Percentiles rank a stretch among this genome's conserved stretches.
phyloP scores from a whole-genome alignment of 23 tunicate species.

The Styela plicata region DNA sequence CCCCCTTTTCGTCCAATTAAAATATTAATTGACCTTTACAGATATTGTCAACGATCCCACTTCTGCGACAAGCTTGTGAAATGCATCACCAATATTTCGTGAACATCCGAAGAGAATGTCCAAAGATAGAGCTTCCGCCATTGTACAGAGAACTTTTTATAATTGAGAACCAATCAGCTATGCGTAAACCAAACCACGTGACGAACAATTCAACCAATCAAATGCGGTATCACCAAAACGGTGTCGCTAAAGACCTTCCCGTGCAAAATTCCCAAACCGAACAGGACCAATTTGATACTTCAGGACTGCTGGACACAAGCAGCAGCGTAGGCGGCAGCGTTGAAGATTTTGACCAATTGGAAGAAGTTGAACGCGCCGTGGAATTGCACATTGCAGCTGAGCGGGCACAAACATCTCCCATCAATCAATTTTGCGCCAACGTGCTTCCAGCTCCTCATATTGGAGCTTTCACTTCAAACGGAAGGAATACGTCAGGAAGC shows the following conservation, averaged over 20 bases:
- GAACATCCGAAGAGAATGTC: constrained; percentile 8
- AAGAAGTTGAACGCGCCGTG: background rate
- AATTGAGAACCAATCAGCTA: background rate
- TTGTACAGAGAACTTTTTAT: constrained; percentile 51
- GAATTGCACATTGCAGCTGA: constrained; percentile 4
- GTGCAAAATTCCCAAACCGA: background rate
- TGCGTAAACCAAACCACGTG: background rate
- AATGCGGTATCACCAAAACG: background rate
- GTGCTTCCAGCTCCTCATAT: background rate
- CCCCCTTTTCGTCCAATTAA: too few species aligned
- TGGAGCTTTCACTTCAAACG: background rate
- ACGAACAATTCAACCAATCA: background rate
- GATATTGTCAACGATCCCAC: constrained; percentile 2
- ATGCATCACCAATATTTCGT: background rate
- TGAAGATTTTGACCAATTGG: background rate
- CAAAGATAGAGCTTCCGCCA: constrained; percentile 31
- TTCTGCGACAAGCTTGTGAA: constrained; percentile 9
- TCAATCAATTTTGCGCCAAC: background rate
- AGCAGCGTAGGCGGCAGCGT: constrained; percentile 11
- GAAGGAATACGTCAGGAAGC: constrained; percentile 7
- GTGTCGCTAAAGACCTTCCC: background rate
- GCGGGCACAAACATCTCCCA: background rate
- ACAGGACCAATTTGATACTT: background rate
- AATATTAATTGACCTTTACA: background rate
- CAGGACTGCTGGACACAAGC: background rate